Percentiles rank a stretch among this genome's conserved stretches.
These are phyloP conservation scores for Zootermopsis nevadensis DNA, from an alignment of 2,888 invertebrate genomes.

Conservation along the genomic window DNA sequence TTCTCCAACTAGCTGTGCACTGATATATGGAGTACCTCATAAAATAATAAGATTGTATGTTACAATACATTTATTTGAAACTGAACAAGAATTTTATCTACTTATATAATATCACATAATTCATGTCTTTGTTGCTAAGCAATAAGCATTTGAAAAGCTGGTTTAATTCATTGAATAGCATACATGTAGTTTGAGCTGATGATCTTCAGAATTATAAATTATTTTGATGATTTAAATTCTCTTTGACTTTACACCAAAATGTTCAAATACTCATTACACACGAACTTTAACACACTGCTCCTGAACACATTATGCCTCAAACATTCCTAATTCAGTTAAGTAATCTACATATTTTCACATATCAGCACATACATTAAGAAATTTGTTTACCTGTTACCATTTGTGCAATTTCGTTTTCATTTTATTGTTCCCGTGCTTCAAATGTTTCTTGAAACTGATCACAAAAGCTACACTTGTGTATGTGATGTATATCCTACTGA, in stretches of 20 bases:
- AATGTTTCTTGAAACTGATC: too few species aligned
- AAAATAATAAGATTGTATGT: background rate
- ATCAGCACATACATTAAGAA: background rate
- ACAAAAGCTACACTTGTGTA: too few species aligned
- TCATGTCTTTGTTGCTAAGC: background rate
- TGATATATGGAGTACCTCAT: too few species aligned
- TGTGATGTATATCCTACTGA: too few species aligned
- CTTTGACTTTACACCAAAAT: background rate
- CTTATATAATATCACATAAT: background rate
- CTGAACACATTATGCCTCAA: background rate
- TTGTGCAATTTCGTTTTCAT: background rate
- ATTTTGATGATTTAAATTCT: background rate
- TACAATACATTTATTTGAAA: constrained; percentile 1
- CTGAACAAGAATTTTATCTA: constrained; percentile 1
- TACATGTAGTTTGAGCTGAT: background rate
- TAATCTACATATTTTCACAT: background rate
- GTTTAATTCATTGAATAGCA: background rate
- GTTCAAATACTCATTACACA: background rate
- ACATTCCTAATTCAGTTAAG: background rate
- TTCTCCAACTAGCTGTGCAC: too few species aligned
- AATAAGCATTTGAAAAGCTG: background rate
- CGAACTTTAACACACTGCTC: background rate
- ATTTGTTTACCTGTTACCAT: background rate
- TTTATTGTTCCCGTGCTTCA: background rate
- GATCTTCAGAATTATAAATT: background rate